Base-by-base conservation (phyloP, 1,140 invertebrate species). In the Charaxes varanes region DNA sequence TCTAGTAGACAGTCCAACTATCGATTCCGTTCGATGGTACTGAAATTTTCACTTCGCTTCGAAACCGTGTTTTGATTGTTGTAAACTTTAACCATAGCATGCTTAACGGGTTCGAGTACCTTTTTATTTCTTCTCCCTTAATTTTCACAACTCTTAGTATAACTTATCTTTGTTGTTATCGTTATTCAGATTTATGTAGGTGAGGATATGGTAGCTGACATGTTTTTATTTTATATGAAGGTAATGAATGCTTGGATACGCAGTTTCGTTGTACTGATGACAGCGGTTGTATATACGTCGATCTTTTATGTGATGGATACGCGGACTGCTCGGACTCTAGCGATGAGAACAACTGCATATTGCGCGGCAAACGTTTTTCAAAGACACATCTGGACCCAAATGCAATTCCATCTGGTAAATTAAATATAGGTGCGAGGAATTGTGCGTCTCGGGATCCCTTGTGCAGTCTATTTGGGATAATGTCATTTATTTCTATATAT, bases 311-410 rank as follows among this genome's bases (percentile, higher is more conserved):
- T 84, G 91, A 94, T 61, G 86, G 87, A 43, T 84, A 86, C 62
- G 70, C 82, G 54, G 90, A 93, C 69, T 94, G 92, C 84, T 70
- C 65, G 50, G 91, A 94, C 72, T 78, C 86, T 60, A 91, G 89
- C 35, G 92, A 93, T 74, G 91, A 93, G 77, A 86, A 87, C 54
- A 87, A 88, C 72, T 93, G 91, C 72, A 53, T 73, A 15, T 41
- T 37, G 67, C 76, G 48, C 61, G 61, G 62, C 24, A 62, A 64
- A 32, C 58, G 62, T 15, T 43, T 54, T 34, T 51, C 54, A 22
- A 46, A 52, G 23, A 37, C 35, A 26, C 43, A 32, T 17, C 36
- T 47, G 45, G 56, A 65, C 28, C 37, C 45, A 10, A 42, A 47
- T 41, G 33, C 28, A 17, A 48, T 50, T 33, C 23, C 47, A 43